Percentiles rank a stretch among this genome's conserved stretches.
Evolutionary conservation across 2,113 vertebrate genomes (phyloP).

Genomic region (Neotoma lepida): DNA sequence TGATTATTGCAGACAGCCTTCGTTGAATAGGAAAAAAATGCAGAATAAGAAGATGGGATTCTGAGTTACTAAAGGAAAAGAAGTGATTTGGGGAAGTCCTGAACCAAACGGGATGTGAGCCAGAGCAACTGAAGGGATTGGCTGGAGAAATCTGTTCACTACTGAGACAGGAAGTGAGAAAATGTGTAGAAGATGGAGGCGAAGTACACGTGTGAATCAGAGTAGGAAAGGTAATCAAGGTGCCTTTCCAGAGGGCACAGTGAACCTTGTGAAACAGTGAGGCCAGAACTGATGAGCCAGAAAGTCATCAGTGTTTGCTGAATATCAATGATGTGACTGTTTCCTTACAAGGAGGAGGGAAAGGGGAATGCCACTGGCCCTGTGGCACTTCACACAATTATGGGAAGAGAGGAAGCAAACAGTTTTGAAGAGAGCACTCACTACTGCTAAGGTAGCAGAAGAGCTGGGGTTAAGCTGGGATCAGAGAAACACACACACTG

Average conservation of each 20-base stretch:
- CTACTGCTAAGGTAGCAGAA: not conserved
- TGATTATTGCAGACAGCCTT: not conserved
- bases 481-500: not conserved
- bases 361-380: not conserved
- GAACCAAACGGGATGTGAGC: not conserved
- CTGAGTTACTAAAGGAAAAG: not conserved
- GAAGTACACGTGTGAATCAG: not conserved
- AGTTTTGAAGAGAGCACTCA: not conserved
- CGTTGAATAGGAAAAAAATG: not conserved
- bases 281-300: not conserved
- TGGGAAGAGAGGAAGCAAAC: not conserved
- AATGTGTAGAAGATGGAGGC: not conserved
- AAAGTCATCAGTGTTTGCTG: not conserved
- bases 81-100: not conserved
- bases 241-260: not conserved
- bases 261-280: not conserved
- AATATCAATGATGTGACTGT: not conserved
- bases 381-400: not conserved
- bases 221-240: not conserved
- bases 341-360: not conserved
- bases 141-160: not conserved
- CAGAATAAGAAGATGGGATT: not conserved
- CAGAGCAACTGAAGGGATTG: not conserved
- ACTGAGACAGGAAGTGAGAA: not conserved
- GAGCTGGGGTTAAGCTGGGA: not conserved